A percentile compares a stretch with the other conserved stretches of the same genome.
These are phyloP conservation scores for Penaeus japonicus DNA, from an alignment of 1,140 invertebrate species.

Conservation along the genomic window DNA sequence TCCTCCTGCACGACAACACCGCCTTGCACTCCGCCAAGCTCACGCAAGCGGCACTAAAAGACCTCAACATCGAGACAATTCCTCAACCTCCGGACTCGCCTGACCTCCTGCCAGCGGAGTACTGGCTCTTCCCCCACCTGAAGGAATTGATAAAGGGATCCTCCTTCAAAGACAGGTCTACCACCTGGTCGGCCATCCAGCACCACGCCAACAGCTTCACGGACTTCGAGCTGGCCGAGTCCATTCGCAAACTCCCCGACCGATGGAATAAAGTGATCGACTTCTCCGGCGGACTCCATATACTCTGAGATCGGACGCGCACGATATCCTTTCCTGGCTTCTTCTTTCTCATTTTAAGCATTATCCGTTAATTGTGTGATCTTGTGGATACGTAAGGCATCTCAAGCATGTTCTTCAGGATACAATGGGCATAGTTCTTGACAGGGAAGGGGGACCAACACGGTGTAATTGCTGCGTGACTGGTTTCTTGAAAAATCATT, in stretches of 20 bases:
- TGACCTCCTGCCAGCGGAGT: conserved; percentile 43
- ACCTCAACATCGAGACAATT: conserved; percentile 35
- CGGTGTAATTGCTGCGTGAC: too few species aligned
- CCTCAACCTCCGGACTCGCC: conserved; percentile 44
- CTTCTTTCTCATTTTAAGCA: not conserved
- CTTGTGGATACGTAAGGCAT: not conserved
- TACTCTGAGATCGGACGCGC: not conserved
- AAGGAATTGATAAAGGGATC: conserved; percentile 17
- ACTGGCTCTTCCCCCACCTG: conserved; percentile 42
- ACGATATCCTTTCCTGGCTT: not conserved
- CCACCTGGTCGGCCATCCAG: conserved; percentile 46
- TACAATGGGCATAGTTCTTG: too few species aligned
- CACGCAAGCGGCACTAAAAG: conserved; percentile 21
- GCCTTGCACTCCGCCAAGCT: conserved; percentile 35
- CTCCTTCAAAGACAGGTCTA: conserved; percentile 38
- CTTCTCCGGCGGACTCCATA: conserved; percentile 48
- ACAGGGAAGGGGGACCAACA: too few species aligned
- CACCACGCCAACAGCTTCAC: conserved; percentile 44
- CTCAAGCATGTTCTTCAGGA: too few species aligned
- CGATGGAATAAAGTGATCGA: conserved; percentile 48
- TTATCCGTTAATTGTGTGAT: not conserved
- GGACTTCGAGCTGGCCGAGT: conserved; percentile 35
- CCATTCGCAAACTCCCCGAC: conserved; percentile 38
- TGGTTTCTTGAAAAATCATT: too few species aligned
- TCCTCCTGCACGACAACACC: conserved; percentile 41